Evolutionary conservation across 2,888 invertebrate genomes (phyloP).

Genomic region (Diplolepis rosae): DNA sequence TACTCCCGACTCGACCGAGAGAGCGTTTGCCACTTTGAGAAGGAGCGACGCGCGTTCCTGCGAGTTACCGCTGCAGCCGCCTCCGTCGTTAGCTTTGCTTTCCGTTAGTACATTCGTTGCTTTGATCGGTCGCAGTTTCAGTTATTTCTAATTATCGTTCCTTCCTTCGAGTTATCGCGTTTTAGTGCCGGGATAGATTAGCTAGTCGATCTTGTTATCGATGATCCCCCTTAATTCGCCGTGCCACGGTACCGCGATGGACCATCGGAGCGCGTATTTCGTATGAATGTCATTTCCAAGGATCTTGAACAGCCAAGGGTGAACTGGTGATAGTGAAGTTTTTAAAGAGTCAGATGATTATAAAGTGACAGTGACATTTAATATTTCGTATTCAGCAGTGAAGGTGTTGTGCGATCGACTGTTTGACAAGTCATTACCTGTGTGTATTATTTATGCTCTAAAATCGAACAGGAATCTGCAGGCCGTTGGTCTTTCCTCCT

Average conservation of each 20-base stretch:
- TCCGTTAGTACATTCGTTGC: conserved; percentile 41
- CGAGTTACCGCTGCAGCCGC: conserved; percentile 72
- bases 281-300: conserved; percentile 34
- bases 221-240: conserved; percentile 29
- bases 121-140: conserved; percentile 32
- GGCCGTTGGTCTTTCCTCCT: background rate
- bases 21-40: conserved; percentile 71
- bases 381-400: background rate
- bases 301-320: background rate
- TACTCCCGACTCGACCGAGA: conserved; percentile 73
- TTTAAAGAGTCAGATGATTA: background rate
- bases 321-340: conserved; percentile 13
- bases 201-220: conserved; percentile 32
- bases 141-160: conserved; percentile 40
- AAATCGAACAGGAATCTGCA: background rate
- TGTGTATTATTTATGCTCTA: conserved; percentile 4
- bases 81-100: conserved; percentile 65
- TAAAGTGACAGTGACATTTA: conserved; percentile 20
- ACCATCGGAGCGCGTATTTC: conserved; percentile 38
- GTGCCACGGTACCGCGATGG: conserved; percentile 42
- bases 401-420: conserved; percentile 16
- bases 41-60: conserved; percentile 70
- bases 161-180: conserved; percentile 38
- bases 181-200: conserved; percentile 37
- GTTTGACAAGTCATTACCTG: background rate